Evolutionary conservation across 2,113 vertebrate species (phyloP).

Genomic region (Labrus mixtus): DNA sequence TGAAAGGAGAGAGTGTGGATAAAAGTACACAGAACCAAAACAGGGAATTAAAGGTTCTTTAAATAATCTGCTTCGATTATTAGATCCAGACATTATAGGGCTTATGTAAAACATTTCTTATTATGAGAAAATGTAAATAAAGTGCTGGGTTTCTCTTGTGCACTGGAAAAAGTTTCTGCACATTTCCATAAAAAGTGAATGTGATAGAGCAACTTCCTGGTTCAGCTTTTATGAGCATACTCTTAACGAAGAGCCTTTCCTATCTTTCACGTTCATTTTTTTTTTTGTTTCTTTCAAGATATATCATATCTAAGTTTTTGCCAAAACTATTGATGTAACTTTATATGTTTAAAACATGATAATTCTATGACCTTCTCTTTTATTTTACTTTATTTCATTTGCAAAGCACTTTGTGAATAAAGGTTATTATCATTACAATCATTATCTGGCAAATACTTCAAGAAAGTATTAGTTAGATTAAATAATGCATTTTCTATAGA

Average conservation of each 20-base stretch:
- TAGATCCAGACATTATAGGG: conserved; percentile 33
- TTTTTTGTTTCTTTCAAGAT: too few relatives aligned
- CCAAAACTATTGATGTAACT: too few relatives aligned
- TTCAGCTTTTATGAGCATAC: too few relatives aligned
- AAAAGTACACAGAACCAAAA: conserved; percentile 47
- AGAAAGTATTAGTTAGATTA: too few relatives aligned
- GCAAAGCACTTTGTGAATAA: too few relatives aligned
- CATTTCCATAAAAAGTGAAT: background rate
- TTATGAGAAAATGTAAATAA: conserved; percentile 17
- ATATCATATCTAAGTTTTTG: too few relatives aligned
- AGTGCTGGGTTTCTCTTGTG: conserved; percentile 22
- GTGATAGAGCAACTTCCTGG: conserved; percentile 11
- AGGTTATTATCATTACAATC: too few relatives aligned
- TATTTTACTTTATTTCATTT: too few relatives aligned
- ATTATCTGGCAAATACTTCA: too few relatives aligned
- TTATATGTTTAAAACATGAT: background rate
- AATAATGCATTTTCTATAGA: conserved; percentile 4
- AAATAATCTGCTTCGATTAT: conserved; percentile 32
- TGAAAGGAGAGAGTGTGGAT: conserved; percentile 38
- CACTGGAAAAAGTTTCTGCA: background rate
- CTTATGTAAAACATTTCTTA: background rate
- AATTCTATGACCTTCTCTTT: background rate
- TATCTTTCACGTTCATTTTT: too few relatives aligned
- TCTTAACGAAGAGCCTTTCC: too few relatives aligned
- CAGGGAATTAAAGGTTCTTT: conserved; percentile 42